These are phyloP conservation scores for Rallus crepitans DNA, from an alignment of 2,797 vertebrate species.

Conservation along the genomic window DNA sequence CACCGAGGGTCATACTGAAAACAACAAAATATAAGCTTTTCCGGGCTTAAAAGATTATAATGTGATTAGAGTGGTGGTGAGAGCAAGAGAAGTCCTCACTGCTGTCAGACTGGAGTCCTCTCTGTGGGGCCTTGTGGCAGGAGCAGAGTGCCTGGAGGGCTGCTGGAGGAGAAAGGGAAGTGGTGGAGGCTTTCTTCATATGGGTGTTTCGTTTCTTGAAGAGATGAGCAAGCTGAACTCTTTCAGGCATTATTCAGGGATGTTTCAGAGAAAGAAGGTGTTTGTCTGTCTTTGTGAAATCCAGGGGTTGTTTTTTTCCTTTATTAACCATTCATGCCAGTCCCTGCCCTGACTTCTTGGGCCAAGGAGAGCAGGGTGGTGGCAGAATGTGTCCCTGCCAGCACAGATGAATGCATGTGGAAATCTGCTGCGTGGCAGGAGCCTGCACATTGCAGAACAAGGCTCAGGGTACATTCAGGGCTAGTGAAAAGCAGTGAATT, in stretches of 20 bases:
- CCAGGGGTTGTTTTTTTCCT: neutral
- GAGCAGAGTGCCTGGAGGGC: neutral
- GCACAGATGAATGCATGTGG: neutral
- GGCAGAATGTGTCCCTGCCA: accelerated
- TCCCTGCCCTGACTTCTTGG: neutral
- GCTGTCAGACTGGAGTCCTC: neutral
- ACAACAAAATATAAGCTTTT: slow-evolving; percentile 34
- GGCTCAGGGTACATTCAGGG: neutral
- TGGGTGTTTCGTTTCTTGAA: neutral
- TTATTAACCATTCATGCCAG: neutral
- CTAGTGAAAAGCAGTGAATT: neutral
- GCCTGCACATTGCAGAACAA: neutral
- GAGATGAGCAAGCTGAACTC: neutral
- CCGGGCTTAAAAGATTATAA: slow-evolving; percentile 45
- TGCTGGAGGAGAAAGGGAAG: neutral
- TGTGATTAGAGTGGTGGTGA: slow-evolving; percentile 7
- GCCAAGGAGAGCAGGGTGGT: neutral
- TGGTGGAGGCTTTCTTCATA: neutral
- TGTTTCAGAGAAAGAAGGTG: neutral
- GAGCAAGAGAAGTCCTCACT: neutral
- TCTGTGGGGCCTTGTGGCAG: neutral
- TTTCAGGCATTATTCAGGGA: accelerated
- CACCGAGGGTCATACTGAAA: neutral
- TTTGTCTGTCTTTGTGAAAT: neutral
- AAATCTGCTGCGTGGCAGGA: neutral